A percentile compares a stretch with the other conserved stretches of the same genome.
These are phyloP conservation scores for Cotesia congregata DNA, from an alignment of 2,888 invertebrate species.

Conservation along the genomic window DNA sequence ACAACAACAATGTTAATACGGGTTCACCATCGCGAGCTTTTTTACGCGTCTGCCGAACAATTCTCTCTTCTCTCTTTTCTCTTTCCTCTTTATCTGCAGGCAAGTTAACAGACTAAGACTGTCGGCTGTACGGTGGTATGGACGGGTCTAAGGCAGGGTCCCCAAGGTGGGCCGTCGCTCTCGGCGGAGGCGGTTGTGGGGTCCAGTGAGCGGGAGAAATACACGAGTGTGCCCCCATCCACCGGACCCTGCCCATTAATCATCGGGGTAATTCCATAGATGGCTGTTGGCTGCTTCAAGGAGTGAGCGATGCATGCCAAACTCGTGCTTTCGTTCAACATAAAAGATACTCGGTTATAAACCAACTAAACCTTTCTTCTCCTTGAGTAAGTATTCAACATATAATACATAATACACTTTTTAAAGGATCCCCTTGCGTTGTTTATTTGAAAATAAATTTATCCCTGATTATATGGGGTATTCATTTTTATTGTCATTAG, in stretches of 20 bases:
- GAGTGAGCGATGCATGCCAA: slow-evolving; percentile 67
- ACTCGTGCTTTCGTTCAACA: slow-evolving; percentile 53
- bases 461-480: background rate
- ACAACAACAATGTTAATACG: slow-evolving; percentile 43
- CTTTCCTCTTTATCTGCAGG: slow-evolving; percentile 2
- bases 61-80: slow-evolving; percentile 32
- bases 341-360: slow-evolving; percentile 52
- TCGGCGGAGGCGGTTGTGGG: slow-evolving; percentile 49
- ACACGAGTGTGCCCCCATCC: slow-evolving; percentile 47
- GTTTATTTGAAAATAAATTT: background rate
- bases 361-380: slow-evolving; percentile 49
- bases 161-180: slow-evolving; percentile 48
- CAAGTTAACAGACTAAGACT: slow-evolving; percentile 23
- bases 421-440: slow-evolving; percentile 10
- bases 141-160: slow-evolving; percentile 36
- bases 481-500: background rate
- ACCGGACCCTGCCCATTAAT: slow-evolving; percentile 63
- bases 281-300: slow-evolving; percentile 65
- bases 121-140: slow-evolving; percentile 5
- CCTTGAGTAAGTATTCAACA: slow-evolving; percentile 17
- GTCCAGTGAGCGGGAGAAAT: slow-evolving; percentile 50
- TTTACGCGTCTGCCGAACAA: slow-evolving; percentile 64
- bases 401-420: background rate
- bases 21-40: slow-evolving; percentile 61
- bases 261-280: slow-evolving; percentile 69